Base-by-base conservation (phyloP, 1,140 invertebrate species). In the Thaumetopoea pityocampa region DNA sequence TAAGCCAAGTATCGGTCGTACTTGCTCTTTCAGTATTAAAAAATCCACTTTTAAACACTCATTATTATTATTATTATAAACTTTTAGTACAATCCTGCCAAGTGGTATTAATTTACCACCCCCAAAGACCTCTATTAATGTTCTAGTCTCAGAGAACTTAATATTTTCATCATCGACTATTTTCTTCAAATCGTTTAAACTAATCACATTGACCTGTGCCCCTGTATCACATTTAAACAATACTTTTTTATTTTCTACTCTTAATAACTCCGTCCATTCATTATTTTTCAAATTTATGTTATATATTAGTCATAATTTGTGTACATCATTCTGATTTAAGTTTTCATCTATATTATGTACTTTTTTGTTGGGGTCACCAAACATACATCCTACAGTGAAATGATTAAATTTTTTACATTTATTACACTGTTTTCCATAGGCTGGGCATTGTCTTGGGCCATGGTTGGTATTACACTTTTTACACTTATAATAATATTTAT, bases 401-500 rank as follows among this genome's bases (percentile, higher is more conserved):
- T n/a, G n/a, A n/a, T n/a, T n/a, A n/a, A n/a, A n/a, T n/a, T n/a
- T n/a, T n/a, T n/a, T n/a, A n/a, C n/a, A n/a, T n/a, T n/a, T n/a
- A n/a, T n/a, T n/a, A n/a, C n/a, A n/a, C n/a, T n/a, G n/a, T 38
- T 54, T 57, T 9, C 53, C 56, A 36, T 17, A 61, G 11, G 43
- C 57, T 12, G 51, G 61, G 28, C 57, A 58, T 5, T 55, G 9
- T 5, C 27, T 23, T 5, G 18, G 40, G 6, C 28, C 33, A 30
- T 56, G 37, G 7, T 10, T 7, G 4, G 5, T 36, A 19, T 44
- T 47, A 30, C 47, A 46, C 33, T 42, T 42, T 29, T 19, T 35
- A 34, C 40, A 46, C n/a, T 19, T 10, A 38, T 42, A n/a, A n/a
- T n/a, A n/a, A n/a, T n/a, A n/a, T n/a, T n/a, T n/a, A n/a, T n/a